These are phyloP conservation scores for Urocitellus parryii DNA, from an alignment of 2,113 vertebrate genomes.

Conservation along the genomic window DNA sequence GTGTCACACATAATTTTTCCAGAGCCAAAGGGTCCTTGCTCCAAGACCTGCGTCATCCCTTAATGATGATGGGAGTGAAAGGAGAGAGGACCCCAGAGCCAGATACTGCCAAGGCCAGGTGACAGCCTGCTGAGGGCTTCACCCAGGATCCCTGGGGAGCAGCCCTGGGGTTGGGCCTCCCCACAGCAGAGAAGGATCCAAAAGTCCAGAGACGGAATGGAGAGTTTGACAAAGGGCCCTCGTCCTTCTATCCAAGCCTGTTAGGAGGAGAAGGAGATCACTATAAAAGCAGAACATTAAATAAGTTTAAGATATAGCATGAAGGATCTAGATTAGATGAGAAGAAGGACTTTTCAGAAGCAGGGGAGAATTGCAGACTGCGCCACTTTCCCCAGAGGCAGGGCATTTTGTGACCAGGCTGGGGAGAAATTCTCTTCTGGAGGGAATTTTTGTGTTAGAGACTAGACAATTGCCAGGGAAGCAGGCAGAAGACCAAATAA, in stretches of 20 bases:
- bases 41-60: conserved; percentile 17
- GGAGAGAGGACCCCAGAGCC: neutral
- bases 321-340: neutral
- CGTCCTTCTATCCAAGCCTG: neutral
- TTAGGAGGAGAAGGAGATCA: neutral
- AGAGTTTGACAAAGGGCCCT: neutral
- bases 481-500: too few species aligned
- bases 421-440: neutral
- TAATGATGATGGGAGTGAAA: neutral
- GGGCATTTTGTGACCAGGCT: accelerated
- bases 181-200: neutral
- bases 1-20: conserved; percentile 83
- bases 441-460: neutral
- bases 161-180: neutral
- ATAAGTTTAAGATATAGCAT: accelerated
- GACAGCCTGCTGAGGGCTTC: accelerated
- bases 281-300: neutral
- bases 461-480: accelerated
- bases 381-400: accelerated
- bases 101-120: neutral
- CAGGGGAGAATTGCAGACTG: accelerated
- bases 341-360: neutral
- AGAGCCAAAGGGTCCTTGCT: conserved; percentile 38
- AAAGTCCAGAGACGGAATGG: neutral
- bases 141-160: accelerated